A percentile compares a stretch with the other conserved stretches of the same genome.
Conservation (phyloP, 2,888 invertebrate species). For the Portevinia maculata region DNA sequence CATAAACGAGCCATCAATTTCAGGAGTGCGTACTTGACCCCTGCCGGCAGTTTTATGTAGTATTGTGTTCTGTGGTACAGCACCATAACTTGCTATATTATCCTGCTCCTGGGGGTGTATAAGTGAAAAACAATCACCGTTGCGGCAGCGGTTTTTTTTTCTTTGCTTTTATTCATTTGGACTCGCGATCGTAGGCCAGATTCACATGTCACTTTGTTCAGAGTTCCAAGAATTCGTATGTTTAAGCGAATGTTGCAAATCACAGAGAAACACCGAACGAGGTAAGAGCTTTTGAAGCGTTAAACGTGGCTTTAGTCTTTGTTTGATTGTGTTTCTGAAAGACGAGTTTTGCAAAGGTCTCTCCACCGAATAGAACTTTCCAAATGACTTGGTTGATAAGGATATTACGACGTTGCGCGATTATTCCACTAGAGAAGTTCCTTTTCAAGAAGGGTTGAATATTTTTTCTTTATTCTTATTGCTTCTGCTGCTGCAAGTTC, state of each 20-base stretch:
- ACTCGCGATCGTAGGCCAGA: constrained; percentile 51
- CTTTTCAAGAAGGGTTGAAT: constrained; percentile 72
- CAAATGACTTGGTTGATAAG: constrained; percentile 73
- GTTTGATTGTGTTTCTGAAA: constrained; percentile 55
- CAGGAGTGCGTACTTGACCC: constrained; percentile 75
- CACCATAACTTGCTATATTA: constrained; percentile 62
- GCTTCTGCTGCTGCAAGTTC: constrained; percentile 52
- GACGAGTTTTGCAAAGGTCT: constrained; percentile 65
- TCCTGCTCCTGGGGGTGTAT: constrained; percentile 47
- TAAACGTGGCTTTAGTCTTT: constrained; percentile 61
- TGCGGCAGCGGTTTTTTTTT: constrained; percentile 47
- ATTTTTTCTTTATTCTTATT: constrained; percentile 66
- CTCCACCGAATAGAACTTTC: constrained; percentile 72
- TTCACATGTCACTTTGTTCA: constrained; percentile 60
- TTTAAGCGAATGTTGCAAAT: constrained; percentile 50
- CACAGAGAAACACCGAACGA: constrained; percentile 3
- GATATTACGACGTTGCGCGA: constrained; percentile 73
- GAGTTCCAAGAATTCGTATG: constrained; percentile 21
- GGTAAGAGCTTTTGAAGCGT: constrained; percentile 52
- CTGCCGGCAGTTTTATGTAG: constrained; percentile 26
- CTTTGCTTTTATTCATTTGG: constrained; percentile 65
- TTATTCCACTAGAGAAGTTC: constrained; percentile 71
- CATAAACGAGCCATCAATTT: constrained; percentile 75
- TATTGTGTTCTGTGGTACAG: constrained; percentile 7
- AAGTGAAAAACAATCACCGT: constrained; percentile 68